phyloP scores from a whole-genome alignment of 1,140 invertebrate genomes.

The Drosophila santomea region DNA sequence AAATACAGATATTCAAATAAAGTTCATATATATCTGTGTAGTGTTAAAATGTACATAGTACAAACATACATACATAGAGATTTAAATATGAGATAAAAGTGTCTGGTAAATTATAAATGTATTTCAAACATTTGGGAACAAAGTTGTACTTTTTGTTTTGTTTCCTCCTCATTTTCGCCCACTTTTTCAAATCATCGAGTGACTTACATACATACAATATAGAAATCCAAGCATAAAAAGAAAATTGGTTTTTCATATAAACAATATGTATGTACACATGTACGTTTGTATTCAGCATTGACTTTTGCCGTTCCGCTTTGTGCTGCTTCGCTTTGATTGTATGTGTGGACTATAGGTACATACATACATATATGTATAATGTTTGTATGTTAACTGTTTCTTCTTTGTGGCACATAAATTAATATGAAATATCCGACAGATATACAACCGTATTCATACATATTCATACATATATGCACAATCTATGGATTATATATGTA shows the following conservation, averaged over 20 bases:
- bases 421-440: slow-evolving; percentile 52
- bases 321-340: slow-evolving; percentile 5
- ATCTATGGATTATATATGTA: no score
- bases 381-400: slow-evolving; percentile 21
- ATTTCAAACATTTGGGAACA: background rate
- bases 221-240: slow-evolving; percentile 57
- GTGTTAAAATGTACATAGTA: no score
- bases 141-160: background rate
- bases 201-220: background rate
- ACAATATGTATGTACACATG: background rate
- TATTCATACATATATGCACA: slow-evolving; percentile 5
- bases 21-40: no score
- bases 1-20: no score
- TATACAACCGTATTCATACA: slow-evolving; percentile 14
- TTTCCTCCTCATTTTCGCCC: slow-evolving; percentile 1
- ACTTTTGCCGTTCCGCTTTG: slow-evolving; percentile 43
- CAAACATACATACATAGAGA: no score
- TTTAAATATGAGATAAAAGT: no score
- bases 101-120: no score
- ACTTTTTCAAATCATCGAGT: background rate
- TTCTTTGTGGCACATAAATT: slow-evolving; percentile 51
- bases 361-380: slow-evolving; percentile 3
- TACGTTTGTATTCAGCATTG: slow-evolving; percentile 24
- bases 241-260: slow-evolving; percentile 65
- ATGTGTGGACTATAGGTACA: background rate